Evolutionary conservation across 2,797 vertebrate genomes (phyloP).

Genomic region (Scarus forsteni): DNA sequence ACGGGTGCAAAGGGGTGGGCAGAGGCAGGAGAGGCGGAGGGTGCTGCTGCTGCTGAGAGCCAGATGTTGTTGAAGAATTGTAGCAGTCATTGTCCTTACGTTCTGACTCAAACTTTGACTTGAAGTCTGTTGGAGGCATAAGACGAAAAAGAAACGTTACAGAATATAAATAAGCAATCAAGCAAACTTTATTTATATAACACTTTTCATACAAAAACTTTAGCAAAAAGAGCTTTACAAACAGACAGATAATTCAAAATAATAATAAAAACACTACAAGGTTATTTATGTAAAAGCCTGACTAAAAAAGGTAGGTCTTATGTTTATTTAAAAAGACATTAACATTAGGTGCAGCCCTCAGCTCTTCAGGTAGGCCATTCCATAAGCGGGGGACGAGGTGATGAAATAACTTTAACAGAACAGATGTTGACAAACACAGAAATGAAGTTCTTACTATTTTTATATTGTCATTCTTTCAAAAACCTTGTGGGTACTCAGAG

Average conservation of each 20-base stretch:
- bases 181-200: too few species aligned
- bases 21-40: constrained; percentile 68
- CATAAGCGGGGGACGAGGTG: too few species aligned
- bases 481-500: neutral
- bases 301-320: too few species aligned
- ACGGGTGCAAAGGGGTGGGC: constrained; percentile 77
- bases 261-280: too few species aligned
- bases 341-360: too few species aligned
- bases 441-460: neutral
- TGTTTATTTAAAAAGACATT: too few species aligned
- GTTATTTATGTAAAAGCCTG: too few species aligned
- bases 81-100: constrained; percentile 91
- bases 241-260: too few species aligned
- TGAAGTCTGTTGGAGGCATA: constrained; percentile 85
- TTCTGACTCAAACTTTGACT: constrained; percentile 95
- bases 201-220: too few species aligned
- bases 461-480: constrained; percentile 9
- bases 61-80: constrained; percentile 83
- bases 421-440: neutral
- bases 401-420: neutral
- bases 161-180: neutral
- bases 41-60: constrained; percentile 74
- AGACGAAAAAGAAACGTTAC: neutral
- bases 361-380: too few species aligned
- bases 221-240: too few species aligned